Percentiles rank a stretch among this genome's conserved stretches.
These are phyloP conservation scores for Protodeltote pygarga DNA, from an alignment of 2,888 invertebrate genomes.

Conservation along the genomic window DNA sequence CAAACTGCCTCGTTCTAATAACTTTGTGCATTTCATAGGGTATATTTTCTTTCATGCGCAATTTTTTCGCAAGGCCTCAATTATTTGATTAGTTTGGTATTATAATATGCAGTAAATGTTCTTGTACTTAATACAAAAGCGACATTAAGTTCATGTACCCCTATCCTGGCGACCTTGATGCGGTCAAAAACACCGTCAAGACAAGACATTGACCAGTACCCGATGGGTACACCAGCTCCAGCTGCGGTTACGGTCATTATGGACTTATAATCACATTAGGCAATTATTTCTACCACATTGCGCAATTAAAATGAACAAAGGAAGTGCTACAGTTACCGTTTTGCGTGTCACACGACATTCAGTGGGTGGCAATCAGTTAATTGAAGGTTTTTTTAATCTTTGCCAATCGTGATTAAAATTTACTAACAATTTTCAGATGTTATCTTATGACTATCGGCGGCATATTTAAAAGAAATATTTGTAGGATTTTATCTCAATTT, in stretches of 20 bases:
- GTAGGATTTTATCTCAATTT: too few species aligned
- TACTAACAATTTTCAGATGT: neutral
- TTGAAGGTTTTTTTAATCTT: slow-evolving; percentile 32
- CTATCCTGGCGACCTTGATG: slow-evolving; percentile 78
- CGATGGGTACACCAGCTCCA: slow-evolving; percentile 59
- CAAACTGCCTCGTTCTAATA: slow-evolving; percentile 81
- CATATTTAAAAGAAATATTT: too few species aligned
- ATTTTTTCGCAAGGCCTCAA: slow-evolving; percentile 30
- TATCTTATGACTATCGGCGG: too few species aligned
- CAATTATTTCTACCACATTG: slow-evolving; percentile 77
- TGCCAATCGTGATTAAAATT: slow-evolving; percentile 20
- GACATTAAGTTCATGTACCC: slow-evolving; percentile 71
- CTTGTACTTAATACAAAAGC: slow-evolving; percentile 46
- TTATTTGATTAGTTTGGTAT: slow-evolving; percentile 5
- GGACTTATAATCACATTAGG: slow-evolving; percentile 71
- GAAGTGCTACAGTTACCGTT: slow-evolving; percentile 70
- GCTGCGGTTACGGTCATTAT: slow-evolving; percentile 69
- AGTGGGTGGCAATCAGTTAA: slow-evolving; percentile 65
- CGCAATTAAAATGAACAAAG: slow-evolving; percentile 79
- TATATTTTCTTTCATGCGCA: slow-evolving; percentile 62
- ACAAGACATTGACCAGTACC: slow-evolving; percentile 78
- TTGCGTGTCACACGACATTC: slow-evolving; percentile 75
- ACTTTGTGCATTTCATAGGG: slow-evolving; percentile 73
- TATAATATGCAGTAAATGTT: slow-evolving; percentile 24
- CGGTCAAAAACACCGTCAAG: slow-evolving; percentile 76